Evolutionary conservation across 2,797 vertebrate species (phyloP).

Genomic region (Mallotus villosus): DNA sequence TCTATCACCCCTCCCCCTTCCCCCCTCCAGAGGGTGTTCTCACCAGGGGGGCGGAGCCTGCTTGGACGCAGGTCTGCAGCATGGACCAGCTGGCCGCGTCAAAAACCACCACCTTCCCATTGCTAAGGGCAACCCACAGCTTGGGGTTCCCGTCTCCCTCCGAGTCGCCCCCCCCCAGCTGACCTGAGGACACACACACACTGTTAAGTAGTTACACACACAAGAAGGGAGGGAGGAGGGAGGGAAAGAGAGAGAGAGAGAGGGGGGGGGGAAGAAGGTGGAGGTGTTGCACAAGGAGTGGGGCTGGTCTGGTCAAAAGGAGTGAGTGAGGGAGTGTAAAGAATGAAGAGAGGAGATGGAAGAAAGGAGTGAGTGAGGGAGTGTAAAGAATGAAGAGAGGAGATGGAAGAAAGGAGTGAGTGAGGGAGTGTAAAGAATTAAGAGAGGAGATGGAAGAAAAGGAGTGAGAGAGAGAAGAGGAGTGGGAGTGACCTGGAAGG

Average conservation of each 20-base stretch:
- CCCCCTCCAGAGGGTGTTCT: slow-evolving; percentile 23
- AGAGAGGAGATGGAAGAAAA: background rate
- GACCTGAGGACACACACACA: slow-evolving; percentile 69
- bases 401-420: no score
- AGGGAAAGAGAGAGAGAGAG: background rate
- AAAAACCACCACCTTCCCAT: slow-evolving; percentile 90
- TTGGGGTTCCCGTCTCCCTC: slow-evolving; percentile 75
- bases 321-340: no score
- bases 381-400: no score
- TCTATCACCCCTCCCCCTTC: background rate
- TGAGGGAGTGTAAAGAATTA: no score
- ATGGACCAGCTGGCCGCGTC: slow-evolving; percentile 93
- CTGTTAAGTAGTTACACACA: slow-evolving; percentile 39
- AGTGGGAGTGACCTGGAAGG: slow-evolving; percentile 40
- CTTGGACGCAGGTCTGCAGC: slow-evolving; percentile 85
- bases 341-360: no score
- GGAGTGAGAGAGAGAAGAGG: slow-evolving; percentile 3
- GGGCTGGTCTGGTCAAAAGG: no score
- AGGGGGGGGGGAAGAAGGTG: background rate
- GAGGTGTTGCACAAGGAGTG: background rate
- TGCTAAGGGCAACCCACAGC: slow-evolving; percentile 82
- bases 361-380: no score
- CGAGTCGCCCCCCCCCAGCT: slow-evolving; percentile 80
- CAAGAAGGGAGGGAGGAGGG: background rate
- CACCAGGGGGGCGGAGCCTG: slow-evolving; percentile 80